A percentile compares a stretch with the other conserved stretches of the same genome.
phyloP scores from a whole-genome alignment of 2,797 vertebrate genomes.

The Myripristis murdjan region DNA sequence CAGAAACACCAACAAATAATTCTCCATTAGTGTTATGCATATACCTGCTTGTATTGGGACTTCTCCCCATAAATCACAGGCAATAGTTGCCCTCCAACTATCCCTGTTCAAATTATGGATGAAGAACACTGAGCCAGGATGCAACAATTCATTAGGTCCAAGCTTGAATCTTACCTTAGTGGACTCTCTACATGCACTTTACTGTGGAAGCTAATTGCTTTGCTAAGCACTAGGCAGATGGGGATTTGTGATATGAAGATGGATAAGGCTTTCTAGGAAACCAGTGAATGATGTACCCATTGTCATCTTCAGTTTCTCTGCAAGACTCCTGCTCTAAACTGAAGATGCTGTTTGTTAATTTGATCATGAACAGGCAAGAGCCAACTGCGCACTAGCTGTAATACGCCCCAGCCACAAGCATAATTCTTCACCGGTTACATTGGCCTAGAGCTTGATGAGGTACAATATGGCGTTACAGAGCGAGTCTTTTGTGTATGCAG shows the following conservation, averaged over 20 bases:
- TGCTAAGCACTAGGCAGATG: slow-evolving; percentile 22
- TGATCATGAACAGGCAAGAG: no score
- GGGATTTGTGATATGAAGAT: slow-evolving; percentile 8
- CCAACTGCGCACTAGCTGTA: not conserved
- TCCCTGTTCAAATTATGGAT: slow-evolving; percentile 16
- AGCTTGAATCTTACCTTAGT: slow-evolving; percentile 4
- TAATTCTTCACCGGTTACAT: not conserved
- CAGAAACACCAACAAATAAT: slow-evolving; percentile 1
- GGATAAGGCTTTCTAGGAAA: slow-evolving; percentile 14
- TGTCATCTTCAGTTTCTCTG: no score
- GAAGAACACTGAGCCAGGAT: not conserved
- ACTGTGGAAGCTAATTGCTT: slow-evolving; percentile 2
- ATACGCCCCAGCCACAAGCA: not conserved
- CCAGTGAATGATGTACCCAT: not conserved
- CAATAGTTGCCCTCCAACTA: not conserved
- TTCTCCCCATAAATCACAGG: slow-evolving; percentile 13
- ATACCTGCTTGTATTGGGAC: slow-evolving; percentile 10
- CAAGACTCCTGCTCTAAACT: no score
- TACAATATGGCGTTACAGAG: not conserved
- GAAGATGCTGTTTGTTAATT: not conserved
- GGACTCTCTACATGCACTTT: not conserved
- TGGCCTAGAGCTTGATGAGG: not conserved
- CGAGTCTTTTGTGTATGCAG: not conserved
- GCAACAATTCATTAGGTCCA: slow-evolving; percentile 15
- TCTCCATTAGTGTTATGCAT: slow-evolving; percentile 11